Base-by-base conservation (phyloP, 2,888 invertebrate genomes). In the Tholera decimalis region DNA sequence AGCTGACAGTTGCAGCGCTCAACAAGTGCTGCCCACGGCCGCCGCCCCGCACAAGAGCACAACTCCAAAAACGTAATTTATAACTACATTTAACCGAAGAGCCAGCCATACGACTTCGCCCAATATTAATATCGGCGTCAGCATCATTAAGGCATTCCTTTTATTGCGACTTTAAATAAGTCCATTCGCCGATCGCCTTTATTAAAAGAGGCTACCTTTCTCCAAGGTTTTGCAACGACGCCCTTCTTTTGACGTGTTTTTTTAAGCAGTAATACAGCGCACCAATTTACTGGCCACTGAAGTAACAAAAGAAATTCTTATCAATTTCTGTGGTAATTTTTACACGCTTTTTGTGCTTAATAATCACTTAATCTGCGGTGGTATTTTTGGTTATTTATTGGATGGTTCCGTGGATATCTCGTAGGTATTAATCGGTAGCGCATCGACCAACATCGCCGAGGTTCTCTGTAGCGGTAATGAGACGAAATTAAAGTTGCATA, bases 111-210 rank as follows among this genome's bases (percentile, higher is more conserved):
- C 92, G 79, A 88, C 87, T 91, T 87, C 88, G 85, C 82, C 85
- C 92, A 88, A 92, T 94, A 94, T 95, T 93, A 94, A 94, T 94
- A 94, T 91, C 88, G 86, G 89, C 92, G 88, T 91, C 92, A 90
- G 89, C 93, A 92, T 95, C 95, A 95, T 95, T 95, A 94, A 93
- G 91, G 91, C 91, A 94, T 94, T 92, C 95, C 95, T 94, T 94
- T 94, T 95, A 95, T 94, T 94, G 95, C 91, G 84, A 91, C 89
- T 93, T 93, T 92, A 94, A 95, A 94, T 94, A 94, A 94, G 93
- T 93, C 87, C 92, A 86, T 84, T 88, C 89, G 85, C 83, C 89
- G 89, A 89, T 90, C 91, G 91, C 90, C 85, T 91, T 92, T 91
- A 91, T 89, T 91, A 91, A 90, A 91, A 86, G 91, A 91, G 89